Evolutionary conservation across 2,888 invertebrate genomes (phyloP), one percentile per base, ranked within the genome.

Genomic region (Andricus quercusramuli): DNA sequence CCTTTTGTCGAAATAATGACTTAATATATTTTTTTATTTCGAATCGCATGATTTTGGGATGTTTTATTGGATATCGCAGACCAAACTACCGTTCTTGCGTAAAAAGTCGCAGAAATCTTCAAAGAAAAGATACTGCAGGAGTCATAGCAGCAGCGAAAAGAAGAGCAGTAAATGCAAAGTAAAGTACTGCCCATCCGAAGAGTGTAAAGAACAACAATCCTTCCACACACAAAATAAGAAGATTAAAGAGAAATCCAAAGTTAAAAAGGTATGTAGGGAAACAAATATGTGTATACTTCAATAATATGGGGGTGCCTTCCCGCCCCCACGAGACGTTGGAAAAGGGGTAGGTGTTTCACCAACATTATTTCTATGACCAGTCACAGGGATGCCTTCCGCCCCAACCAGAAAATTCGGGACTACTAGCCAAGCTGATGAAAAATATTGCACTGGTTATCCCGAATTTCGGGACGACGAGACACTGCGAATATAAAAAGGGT

Each of bases 11-110:
- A 70, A 41, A 51, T 51, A 51, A 70, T 51, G 29, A 70, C 47
- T 70, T 51, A 25, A 70, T 20, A 68, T 70, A 74, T 32, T 29
- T 74, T 32, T 74, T 74, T 56, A 74, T 29, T 74, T 13, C 22
- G 37, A 56, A 74, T 74, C 51, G 11, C 29, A 56, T 74, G 32
- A 74, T 74, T 74, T 74, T 62, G n/a, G 25, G 47, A 25, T 47
- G 15, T 44, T 68, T 68, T 25, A 68, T 32, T 11, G 47, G n/a
- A 32, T 51, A 32, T 74, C 56, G 47, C n/a, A 74, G 74, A 56
- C 11, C n/a, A 51, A 56, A 74, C 32, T 51, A 15, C 62, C 22
- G 5, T 51, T 74, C 15, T n/a, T 5, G 5, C 51, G n/a, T 25
- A 62, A 62, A 25, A 62, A 62, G 25, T 25, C 13, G 32, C 13